phyloP scores from a whole-genome alignment of 2,113 vertebrate genomes.

The Tachuris rubrigastra region DNA sequence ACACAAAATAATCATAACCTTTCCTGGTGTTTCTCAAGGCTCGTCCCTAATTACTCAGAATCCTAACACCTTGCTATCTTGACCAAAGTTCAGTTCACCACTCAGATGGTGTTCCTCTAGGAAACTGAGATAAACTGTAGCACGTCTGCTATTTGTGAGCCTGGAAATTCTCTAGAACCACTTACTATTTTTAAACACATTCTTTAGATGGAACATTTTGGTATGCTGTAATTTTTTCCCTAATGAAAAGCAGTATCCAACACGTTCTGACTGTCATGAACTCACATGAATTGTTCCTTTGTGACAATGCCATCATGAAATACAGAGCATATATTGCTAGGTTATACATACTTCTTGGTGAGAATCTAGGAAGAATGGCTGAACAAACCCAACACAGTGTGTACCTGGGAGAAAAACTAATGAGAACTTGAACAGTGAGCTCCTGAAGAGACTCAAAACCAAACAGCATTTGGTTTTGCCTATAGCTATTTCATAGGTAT shows the following conservation, averaged over 20 bases:
- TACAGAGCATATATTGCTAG: neutral
- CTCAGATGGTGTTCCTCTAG: neutral
- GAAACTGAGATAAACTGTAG: slow-evolving; percentile 27
- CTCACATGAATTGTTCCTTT: neutral
- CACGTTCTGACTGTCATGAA: neutral
- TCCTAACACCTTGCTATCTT: slow-evolving; percentile 34
- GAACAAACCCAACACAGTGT: neutral
- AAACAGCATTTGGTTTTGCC: neutral
- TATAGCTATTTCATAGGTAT: neutral
- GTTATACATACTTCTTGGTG: neutral
- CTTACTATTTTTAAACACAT: slow-evolving; percentile 51
- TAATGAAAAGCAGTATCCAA: slow-evolving; percentile 1
- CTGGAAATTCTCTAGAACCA: slow-evolving; percentile 50
- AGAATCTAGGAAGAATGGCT: neutral
- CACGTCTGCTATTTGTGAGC: neutral
- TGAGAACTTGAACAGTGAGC: neutral
- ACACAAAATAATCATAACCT: neutral
- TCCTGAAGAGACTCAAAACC: neutral
- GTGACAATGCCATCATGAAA: neutral
- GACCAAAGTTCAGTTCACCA: neutral
- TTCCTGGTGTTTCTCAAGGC: neutral
- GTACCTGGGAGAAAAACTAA: neutral
- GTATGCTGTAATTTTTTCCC: neutral
- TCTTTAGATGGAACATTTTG: slow-evolving; percentile 3
- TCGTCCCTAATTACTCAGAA: neutral